Conservation (phyloP, 2,888 invertebrate genomes). For the Falcaria lacertinaria region DNA sequence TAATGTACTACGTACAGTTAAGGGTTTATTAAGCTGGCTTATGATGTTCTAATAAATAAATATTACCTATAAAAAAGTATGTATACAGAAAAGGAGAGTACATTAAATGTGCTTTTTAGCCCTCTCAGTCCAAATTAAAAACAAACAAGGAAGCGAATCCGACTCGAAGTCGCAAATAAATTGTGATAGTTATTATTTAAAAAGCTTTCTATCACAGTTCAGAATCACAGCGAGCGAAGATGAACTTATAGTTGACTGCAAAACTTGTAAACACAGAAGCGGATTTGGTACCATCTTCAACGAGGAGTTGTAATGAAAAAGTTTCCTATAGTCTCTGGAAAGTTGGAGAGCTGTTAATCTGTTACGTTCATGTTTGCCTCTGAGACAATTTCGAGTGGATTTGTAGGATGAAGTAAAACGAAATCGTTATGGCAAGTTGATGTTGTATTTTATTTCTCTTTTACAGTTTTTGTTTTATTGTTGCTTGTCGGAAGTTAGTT, state of each 20-base stretch:
- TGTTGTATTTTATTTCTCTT: background rate
- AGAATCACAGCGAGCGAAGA: slow-evolving; percentile 12
- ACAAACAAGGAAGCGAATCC: background rate
- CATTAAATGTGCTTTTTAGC: background rate
- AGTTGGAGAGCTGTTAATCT: slow-evolving; percentile 24
- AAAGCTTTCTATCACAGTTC: background rate
- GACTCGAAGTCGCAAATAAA: background rate
- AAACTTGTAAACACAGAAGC: slow-evolving; percentile 13
- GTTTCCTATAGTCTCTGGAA: slow-evolving; percentile 23
- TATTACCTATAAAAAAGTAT: too few species aligned
- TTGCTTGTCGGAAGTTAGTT: too few species aligned
- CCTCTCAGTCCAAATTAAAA: background rate
- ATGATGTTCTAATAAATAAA: too few species aligned
- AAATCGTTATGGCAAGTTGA: background rate
- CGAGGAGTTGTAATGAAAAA: slow-evolving; percentile 41
- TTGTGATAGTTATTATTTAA: background rate
- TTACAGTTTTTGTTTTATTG: background rate
- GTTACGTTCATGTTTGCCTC: slow-evolving; percentile 19
- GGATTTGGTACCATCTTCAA: slow-evolving; percentile 15
- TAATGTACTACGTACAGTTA: too few species aligned
- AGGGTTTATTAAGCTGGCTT: too few species aligned
- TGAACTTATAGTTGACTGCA: slow-evolving; percentile 3
- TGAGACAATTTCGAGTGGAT: slow-evolving; percentile 13
- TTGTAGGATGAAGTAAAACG: slow-evolving; percentile 3
- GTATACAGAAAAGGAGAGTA: background rate